These are phyloP conservation scores for Hydrocynus forskahlii DNA, from an alignment of 2,797 vertebrate genomes.

Conservation along the genomic window DNA sequence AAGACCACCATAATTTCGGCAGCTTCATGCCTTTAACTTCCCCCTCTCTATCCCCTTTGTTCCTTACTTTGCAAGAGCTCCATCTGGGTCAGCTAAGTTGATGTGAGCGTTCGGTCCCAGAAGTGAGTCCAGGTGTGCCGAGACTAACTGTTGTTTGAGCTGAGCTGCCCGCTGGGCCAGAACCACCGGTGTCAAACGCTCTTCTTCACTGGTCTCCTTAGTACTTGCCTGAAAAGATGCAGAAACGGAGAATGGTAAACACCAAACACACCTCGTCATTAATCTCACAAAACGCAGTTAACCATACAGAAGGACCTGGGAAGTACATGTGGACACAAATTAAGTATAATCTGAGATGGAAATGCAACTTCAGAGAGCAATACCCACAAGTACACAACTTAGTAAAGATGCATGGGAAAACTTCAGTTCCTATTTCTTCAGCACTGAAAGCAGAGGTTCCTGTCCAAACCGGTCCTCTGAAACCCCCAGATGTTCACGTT, in stretches of 20 bases:
- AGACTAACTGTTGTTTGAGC: slow-evolving; percentile 92
- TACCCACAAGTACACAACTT: too few relatives aligned
- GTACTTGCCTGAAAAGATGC: slow-evolving; percentile 74
- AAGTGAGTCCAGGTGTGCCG: slow-evolving; percentile 87
- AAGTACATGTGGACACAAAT: too few relatives aligned
- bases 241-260: background rate
- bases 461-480: too few relatives aligned
- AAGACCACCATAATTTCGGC: background rate
- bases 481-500: too few relatives aligned
- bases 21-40: background rate
- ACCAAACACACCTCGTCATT: background rate
- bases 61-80: slow-evolving; percentile 89
- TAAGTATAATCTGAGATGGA: too few relatives aligned
- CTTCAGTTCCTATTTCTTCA: too few relatives aligned
- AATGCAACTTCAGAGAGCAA: too few relatives aligned
- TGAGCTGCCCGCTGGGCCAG: slow-evolving; percentile 89
- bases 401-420: too few relatives aligned
- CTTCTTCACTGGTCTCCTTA: slow-evolving; percentile 86
- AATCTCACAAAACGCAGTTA: background rate
- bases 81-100: slow-evolving; percentile 90
- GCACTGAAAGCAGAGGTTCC: too few relatives aligned
- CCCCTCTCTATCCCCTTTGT: background rate
- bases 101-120: slow-evolving; percentile 88
- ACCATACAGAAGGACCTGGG: background rate
- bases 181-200: slow-evolving; percentile 89